These are phyloP conservation scores for Melanchra persicariae DNA, from an alignment of 2,888 invertebrate genomes.

Conservation along the genomic window DNA sequence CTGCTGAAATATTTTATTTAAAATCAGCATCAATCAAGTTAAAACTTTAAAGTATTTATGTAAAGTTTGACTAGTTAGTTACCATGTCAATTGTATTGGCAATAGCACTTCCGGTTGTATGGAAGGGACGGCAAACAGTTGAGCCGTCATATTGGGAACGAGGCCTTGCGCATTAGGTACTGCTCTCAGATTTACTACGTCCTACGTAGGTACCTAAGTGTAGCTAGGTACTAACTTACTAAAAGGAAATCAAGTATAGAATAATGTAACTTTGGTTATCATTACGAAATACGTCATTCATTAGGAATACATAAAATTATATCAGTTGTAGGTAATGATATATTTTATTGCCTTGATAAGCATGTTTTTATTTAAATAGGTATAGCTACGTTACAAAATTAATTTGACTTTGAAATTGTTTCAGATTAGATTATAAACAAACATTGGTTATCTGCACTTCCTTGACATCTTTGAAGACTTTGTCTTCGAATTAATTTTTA, in stretches of 20 bases:
- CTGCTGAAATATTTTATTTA: background rate
- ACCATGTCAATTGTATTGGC: slow-evolving; percentile 33
- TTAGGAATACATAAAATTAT: slow-evolving; percentile 38
- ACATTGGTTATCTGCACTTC: slow-evolving; percentile 36
- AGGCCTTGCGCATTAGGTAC: slow-evolving; percentile 36
- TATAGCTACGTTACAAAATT: slow-evolving; percentile 9
- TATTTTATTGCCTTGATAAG: slow-evolving; percentile 50
- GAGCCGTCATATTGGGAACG: slow-evolving; percentile 23
- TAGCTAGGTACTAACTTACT: slow-evolving; percentile 4
- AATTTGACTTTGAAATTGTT: slow-evolving; percentile 40
- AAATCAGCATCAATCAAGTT: background rate
- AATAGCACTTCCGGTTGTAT: slow-evolving; percentile 43
- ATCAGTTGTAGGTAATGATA: slow-evolving; percentile 39
- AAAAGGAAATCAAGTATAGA: slow-evolving; percentile 29
- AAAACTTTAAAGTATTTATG: background rate
- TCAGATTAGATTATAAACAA: slow-evolving; percentile 40
- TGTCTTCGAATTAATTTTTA: slow-evolving; percentile 25
- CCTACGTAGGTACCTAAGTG: too few species aligned
- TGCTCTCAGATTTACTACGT: slow-evolving; percentile 15
- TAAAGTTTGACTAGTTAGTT: background rate
- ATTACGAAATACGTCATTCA: slow-evolving; percentile 39
- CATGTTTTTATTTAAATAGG: slow-evolving; percentile 39
- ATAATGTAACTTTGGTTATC: slow-evolving; percentile 46
- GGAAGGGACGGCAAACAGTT: slow-evolving; percentile 29
- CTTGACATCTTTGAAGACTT: slow-evolving; percentile 34